phyloP scores from a whole-genome alignment of 2,113 vertebrate species.

The Tragelaphus buxtoni region DNA sequence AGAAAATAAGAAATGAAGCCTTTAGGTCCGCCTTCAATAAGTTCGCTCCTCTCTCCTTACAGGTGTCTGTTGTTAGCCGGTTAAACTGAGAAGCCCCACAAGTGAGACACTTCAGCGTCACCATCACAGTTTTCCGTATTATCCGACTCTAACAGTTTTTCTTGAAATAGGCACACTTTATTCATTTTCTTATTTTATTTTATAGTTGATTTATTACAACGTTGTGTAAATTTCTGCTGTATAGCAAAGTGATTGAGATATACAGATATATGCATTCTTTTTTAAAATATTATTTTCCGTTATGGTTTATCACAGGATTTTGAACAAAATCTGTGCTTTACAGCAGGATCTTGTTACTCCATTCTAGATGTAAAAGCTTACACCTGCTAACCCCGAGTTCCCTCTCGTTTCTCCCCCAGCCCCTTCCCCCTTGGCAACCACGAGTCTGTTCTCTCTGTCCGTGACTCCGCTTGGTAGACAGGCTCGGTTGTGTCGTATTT shows the following conservation, averaged over 20 bases:
- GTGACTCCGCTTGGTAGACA: neutral
- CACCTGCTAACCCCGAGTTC: neutral
- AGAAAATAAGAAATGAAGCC: neutral
- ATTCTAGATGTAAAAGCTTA: neutral
- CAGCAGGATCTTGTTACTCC: neutral
- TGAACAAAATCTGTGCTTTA: neutral
- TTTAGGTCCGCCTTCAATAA: fast-evolving
- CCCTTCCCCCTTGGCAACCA: neutral
- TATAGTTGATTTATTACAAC: neutral
- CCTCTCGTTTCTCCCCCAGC: neutral
- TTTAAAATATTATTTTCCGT: neutral
- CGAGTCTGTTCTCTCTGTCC: neutral
- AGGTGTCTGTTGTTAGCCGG: neutral
- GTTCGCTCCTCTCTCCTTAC: fast-evolving
- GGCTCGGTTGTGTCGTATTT: neutral
- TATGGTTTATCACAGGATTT: neutral
- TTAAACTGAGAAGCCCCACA: neutral
- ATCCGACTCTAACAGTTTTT: neutral
- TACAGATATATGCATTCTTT: neutral
- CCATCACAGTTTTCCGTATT: neutral
- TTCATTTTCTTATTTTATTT: neutral
- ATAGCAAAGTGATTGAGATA: neutral
- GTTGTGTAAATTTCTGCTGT: neutral
- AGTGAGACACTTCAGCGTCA: fast-evolving
- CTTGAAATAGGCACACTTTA: neutral